phyloP scores from a whole-genome alignment of 2,888 invertebrate genomes.

The Melieria omissa region DNA sequence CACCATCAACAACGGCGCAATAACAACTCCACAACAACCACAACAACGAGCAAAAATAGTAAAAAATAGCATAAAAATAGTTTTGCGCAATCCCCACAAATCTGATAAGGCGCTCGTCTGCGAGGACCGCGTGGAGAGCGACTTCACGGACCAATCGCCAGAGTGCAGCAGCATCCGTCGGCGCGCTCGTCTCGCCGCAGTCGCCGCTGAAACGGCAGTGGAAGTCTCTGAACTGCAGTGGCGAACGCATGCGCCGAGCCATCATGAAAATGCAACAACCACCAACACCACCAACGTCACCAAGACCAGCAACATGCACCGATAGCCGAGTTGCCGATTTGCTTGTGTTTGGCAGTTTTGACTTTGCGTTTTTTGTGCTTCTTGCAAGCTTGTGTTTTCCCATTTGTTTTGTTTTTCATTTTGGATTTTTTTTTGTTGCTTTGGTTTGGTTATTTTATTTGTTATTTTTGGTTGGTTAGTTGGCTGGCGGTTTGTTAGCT shows the following conservation, averaged over 20 bases:
- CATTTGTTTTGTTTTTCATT: constrained; percentile 10
- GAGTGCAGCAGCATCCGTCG: not conserved
- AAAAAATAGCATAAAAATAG: constrained; percentile 47
- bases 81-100: constrained; percentile 55
- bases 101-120: constrained; percentile 52
- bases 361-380: constrained; percentile 38
- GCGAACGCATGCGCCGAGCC: constrained; percentile 1
- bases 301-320: not conserved
- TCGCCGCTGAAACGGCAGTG: not conserved
- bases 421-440: constrained; percentile 15
- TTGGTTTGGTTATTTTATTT: constrained; percentile 11
- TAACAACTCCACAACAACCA: constrained; percentile 25
- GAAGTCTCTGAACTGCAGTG: constrained; percentile 1
- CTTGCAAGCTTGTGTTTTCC: constrained; percentile 26
- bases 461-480: not conserved
- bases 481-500: constrained; percentile 1
- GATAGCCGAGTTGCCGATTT: not conserved
- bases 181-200: constrained; percentile 2
- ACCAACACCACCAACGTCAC: too few species aligned
- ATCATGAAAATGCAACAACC: constrained; percentile 8
- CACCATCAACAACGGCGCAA: constrained; percentile 35
- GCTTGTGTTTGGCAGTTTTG: constrained; percentile 26
- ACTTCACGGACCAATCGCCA: constrained; percentile 16
- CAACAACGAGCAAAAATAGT: constrained; percentile 33
- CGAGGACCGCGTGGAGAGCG: constrained; percentile 17